Percentiles rank a stretch among this genome's conserved stretches.
phyloP scores from a whole-genome alignment of 2,888 invertebrate species.

The Xestoiulus laeticollis region DNA sequence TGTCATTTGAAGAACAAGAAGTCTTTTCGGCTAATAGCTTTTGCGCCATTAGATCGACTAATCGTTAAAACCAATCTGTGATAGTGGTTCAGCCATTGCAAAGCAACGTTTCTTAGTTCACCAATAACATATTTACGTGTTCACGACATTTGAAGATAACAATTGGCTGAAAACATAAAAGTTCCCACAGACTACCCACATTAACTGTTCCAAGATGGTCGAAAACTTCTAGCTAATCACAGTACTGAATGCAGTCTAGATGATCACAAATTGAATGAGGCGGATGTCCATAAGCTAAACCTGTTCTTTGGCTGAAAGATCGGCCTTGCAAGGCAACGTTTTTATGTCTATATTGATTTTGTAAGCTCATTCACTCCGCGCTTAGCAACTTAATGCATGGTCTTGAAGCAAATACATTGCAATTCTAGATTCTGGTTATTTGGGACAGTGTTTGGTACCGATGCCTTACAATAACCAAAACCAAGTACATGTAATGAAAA shows the following conservation, averaged over 20 bases:
- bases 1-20: not conserved
- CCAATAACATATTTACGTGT: not conserved
- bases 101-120: not conserved
- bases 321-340: not conserved
- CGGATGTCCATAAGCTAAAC: not conserved
- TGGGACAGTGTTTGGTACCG: too few species aligned
- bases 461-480: too few species aligned
- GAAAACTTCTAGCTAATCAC: not conserved
- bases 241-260: not conserved
- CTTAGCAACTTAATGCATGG: not conserved
- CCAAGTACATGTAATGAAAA: too few species aligned
- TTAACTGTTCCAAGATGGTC: not conserved
- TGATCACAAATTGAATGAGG: not conserved
- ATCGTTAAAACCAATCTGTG: not conserved
- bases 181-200: not conserved
- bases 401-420: not conserved
- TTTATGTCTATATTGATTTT: not conserved
- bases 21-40: not conserved
- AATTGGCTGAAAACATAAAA: not conserved
- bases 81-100: not conserved
- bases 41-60: not conserved
- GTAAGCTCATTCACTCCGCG: not conserved
- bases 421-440: not conserved
- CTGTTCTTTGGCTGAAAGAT: not conserved
- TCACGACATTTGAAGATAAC: not conserved